A percentile compares a stretch with the other conserved stretches of the same genome.
Conservation (phyloP, 2,888 invertebrate genomes). For the Tortrix viridana region DNA sequence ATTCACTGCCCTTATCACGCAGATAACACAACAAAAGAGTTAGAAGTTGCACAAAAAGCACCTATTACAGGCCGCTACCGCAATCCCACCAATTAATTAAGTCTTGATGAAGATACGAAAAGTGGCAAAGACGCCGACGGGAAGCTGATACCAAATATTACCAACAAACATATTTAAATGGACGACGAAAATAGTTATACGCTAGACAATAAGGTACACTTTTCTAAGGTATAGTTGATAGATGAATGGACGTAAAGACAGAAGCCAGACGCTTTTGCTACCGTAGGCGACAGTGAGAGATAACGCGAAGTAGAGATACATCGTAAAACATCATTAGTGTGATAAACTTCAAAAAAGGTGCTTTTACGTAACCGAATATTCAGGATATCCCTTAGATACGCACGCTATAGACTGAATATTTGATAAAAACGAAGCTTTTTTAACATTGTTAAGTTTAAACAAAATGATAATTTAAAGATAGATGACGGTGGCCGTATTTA, state of each 20-base stretch:
- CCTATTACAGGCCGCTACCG: conserved; percentile 27
- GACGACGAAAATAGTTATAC: not conserved
- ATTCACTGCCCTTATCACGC: conserved; percentile 8
- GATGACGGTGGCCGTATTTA: not conserved
- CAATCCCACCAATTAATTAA: conserved; percentile 37
- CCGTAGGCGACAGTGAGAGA: conserved; percentile 33
- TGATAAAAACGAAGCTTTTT: conserved; percentile 11
- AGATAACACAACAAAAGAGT: conserved; percentile 33
- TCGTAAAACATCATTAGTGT: conserved; percentile 37
- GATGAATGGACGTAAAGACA: conserved; percentile 14
- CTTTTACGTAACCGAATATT: conserved; percentile 31
- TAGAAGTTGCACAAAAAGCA: conserved; percentile 32
- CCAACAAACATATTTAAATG: not conserved
- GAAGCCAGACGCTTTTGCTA: conserved; percentile 36
- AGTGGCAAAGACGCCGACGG: conserved; percentile 24
- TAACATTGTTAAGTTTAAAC: conserved; percentile 1
- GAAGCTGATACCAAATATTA: conserved; percentile 25
- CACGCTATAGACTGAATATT: conserved; percentile 23
- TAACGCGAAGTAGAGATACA: conserved; percentile 33
- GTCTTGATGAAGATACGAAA: conserved; percentile 33
- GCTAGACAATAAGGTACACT: conserved; percentile 5
- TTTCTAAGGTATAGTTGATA: conserved; percentile 1
- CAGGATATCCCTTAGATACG: conserved; percentile 34
- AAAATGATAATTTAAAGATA: conserved; percentile 11
- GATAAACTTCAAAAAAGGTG: conserved; percentile 36